Evolutionary conservation across 2,797 vertebrate species (phyloP).

Genomic region (Sorex maritimensis): DNA sequence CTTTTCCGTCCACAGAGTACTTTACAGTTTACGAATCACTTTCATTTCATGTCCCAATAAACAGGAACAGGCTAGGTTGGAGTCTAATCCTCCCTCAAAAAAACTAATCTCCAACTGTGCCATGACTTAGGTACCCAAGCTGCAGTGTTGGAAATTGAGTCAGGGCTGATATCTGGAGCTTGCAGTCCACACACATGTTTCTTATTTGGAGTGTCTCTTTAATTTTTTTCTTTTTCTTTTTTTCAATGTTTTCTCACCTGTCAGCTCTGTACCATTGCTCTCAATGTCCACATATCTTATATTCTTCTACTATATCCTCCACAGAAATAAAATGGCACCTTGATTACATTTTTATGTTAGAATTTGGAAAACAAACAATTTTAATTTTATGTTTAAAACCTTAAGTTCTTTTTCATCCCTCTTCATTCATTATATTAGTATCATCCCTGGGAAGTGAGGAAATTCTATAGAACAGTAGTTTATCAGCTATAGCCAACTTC

Average conservation of each 20-base stretch:
- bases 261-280: too few relatives aligned
- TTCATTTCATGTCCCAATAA: slow-evolving; percentile 17
- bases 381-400: slow-evolving; percentile 8
- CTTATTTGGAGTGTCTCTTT: not conserved
- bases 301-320: not conserved
- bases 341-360: not conserved
- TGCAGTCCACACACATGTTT: not conserved
- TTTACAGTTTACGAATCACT: slow-evolving; percentile 55
- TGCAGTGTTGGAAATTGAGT: not conserved
- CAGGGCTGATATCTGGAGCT: too few relatives aligned
- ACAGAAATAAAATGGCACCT: not conserved
- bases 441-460: not conserved
- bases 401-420: not conserved
- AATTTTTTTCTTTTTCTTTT: not conserved
- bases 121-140: not conserved
- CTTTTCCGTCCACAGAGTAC: slow-evolving; percentile 66
- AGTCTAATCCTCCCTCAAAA: not conserved
- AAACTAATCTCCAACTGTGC: not conserved
- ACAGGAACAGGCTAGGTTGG: not conserved
- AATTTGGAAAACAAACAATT: not conserved
- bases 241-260: not conserved
- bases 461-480: not conserved
- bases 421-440: not conserved
- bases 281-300: not conserved
- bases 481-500: not conserved